Conservation (phyloP, 2,888 invertebrate genomes). For the Agelastica alni region DNA sequence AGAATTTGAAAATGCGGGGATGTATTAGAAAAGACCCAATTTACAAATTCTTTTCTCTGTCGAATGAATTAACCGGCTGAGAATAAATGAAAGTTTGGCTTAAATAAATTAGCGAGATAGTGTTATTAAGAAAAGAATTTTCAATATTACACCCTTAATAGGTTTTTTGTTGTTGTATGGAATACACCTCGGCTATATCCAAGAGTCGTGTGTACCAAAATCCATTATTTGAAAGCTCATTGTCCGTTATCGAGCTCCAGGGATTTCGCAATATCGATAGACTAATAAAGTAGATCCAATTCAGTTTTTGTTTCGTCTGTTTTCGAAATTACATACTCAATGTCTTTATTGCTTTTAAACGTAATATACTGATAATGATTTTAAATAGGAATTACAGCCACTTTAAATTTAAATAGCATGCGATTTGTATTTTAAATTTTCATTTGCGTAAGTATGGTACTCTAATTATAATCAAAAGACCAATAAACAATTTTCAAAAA, state of each 20-base stretch:
- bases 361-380: no score
- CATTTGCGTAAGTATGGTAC: no score
- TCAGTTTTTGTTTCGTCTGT: not conserved
- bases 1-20: no score
- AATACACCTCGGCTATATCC: constrained; percentile 14
- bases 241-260: constrained; percentile 27
- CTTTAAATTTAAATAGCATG: no score
- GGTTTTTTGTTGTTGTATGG: constrained; percentile 17
- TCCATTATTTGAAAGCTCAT: constrained; percentile 29
- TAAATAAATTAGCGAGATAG: constrained; percentile 4
- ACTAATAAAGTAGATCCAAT: constrained; percentile 7
- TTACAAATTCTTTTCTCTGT: no score
- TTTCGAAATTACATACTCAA: not conserved
- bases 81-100: not conserved
- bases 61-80: no score
- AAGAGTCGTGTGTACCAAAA: constrained; percentile 15
- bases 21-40: no score
- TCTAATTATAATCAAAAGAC: no score
- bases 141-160: constrained; percentile 18
- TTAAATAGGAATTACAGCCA: no score
- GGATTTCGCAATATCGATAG: constrained; percentile 12
- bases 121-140: constrained; percentile 27
- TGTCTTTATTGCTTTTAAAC: not conserved
- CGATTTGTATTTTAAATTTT: no score
- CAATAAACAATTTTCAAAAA: no score